Base-by-base conservation (phyloP, 1,140 invertebrate species). In the Trichonephila inaurata region DNA sequence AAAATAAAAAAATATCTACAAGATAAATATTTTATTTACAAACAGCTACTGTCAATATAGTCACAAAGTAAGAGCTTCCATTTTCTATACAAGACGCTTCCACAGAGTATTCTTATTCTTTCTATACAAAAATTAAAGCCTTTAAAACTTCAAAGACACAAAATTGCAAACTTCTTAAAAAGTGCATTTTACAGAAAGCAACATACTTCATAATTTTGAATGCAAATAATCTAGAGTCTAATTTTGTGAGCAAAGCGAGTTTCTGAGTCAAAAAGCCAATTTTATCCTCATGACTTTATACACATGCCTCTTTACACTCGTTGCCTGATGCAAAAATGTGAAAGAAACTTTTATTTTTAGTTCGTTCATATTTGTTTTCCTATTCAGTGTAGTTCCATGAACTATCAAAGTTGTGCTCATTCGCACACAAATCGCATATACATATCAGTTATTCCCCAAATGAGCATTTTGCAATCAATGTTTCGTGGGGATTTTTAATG, bases 11-110 rank as follows among this genome's bases (percentile, higher is more conserved):
- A 60, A 60, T 90, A 58, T 81, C 44, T 90, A 90, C 44, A 90
- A 90, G 40, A n/a, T 77, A 60, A 90, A 69, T 44, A 19, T 44
- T 40, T 60, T 90, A 90, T 90, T n/a, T 90, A 90, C 89, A 90
- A 77, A 18, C 58, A 51, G n/a, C 69, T 90, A 81, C 19, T 58
- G 7, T 77, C 69, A 28, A 64, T 61, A 88, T 44, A 88, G 28
- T 60, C 28, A 64, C 61, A 89, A 69, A 44, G 28, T 40, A 62
- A 87, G 40, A 89, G 33, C 61, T 89, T 72, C 21, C 28, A 72
- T 28, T 44, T 69, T n/a, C 64, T 40, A 64, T 40, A 19, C 61
- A 69, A 7, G 21, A 18, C 60, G 24, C 14, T 64, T 69, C 69
- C 61, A 62, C 0, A 62, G 16, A 33, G 18, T 62, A 21, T 28